phyloP scores from a whole-genome alignment of 2,797 vertebrate genomes.

The Lepilemur septentrionalis region DNA sequence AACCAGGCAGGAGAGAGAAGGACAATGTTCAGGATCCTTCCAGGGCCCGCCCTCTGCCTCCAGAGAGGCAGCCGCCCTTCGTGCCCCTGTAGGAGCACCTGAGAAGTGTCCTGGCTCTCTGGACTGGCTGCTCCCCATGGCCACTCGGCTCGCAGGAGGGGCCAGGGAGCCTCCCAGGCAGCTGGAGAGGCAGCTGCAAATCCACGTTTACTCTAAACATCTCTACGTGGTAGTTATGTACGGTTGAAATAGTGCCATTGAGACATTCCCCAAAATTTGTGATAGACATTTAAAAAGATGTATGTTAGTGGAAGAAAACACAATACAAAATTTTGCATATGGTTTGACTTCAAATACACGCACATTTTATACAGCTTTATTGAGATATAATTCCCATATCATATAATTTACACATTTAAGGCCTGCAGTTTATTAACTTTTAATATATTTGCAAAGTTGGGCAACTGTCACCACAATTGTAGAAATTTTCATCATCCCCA shows the following conservation, averaged over 20 bases:
- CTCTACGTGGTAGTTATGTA: not conserved
- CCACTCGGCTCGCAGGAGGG: rapidly evolving
- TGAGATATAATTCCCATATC: not conserved
- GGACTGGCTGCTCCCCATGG: not conserved
- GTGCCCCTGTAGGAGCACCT: not conserved
- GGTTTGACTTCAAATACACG: not conserved
- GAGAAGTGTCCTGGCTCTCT: not conserved
- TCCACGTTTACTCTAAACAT: not conserved
- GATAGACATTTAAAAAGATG: not conserved
- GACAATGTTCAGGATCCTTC: not conserved
- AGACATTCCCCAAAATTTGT: not conserved
- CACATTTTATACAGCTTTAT: not conserved
- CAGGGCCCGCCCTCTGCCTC: not conserved
- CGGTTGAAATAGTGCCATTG: not conserved
- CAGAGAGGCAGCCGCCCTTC: not conserved
- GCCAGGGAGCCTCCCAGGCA: not conserved
- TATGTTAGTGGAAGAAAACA: not conserved
- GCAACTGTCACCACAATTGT: not conserved
- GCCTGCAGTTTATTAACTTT: not conserved
- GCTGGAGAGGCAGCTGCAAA: not conserved
- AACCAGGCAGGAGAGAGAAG: not conserved
- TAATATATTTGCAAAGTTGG: not conserved
- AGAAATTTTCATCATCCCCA: not conserved
- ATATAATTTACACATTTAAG: not conserved
- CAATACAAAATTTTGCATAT: not conserved